Evolutionary conservation across 2,113 vertebrate species (phyloP).

Genomic region (Oenanthe oenanthe): DNA sequence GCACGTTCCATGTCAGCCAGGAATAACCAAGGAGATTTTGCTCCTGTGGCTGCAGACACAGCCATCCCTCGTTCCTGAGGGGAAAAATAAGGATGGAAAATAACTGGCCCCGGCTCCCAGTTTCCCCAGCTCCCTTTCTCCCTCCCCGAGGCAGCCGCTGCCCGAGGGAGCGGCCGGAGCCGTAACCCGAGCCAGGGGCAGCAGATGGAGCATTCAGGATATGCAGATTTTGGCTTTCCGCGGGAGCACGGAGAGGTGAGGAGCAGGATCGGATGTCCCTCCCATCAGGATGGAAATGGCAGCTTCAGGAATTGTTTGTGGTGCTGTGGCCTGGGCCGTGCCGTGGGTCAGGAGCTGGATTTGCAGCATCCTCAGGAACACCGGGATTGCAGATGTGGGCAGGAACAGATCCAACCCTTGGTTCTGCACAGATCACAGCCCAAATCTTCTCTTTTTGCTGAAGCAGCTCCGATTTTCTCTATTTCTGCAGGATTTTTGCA

Average conservation of each 20-base stretch:
- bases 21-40: background rate
- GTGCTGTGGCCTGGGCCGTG: background rate
- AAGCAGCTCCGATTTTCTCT: background rate
- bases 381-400: background rate
- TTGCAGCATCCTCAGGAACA: background rate
- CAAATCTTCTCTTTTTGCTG: background rate
- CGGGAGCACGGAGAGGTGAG: background rate
- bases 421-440: background rate
- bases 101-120: background rate
- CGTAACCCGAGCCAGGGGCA: background rate
- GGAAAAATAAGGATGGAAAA: background rate
- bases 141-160: background rate
- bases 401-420: background rate
- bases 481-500: background rate
- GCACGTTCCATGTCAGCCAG: background rate
- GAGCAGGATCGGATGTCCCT: background rate
- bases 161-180: background rate
- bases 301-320: background rate
- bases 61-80: background rate
- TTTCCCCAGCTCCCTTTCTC: background rate
- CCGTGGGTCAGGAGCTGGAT: background rate
- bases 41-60: background rate
- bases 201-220: background rate
- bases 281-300: background rate
- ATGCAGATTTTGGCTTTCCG: background rate